Percentiles rank a stretch among this genome's conserved stretches.
These are phyloP conservation scores for Microvelia longipes DNA, from an alignment of 1,140 invertebrate species.

Conservation along the genomic window DNA sequence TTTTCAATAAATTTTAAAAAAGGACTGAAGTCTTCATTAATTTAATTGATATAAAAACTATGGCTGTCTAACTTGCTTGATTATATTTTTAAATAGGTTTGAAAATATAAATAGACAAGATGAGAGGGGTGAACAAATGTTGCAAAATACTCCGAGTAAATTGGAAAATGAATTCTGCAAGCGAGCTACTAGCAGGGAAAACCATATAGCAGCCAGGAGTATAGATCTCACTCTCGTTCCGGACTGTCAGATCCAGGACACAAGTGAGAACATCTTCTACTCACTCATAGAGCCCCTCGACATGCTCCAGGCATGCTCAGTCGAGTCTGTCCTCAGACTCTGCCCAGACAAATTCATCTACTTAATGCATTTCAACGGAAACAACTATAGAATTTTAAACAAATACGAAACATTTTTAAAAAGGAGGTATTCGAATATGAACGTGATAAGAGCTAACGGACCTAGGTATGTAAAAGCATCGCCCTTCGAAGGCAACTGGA, in stretches of 20 bases:
- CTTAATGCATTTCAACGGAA: not conserved
- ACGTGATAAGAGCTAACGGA: not conserved
- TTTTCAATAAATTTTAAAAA: too few relatives aligned
- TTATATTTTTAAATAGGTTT: too few relatives aligned
- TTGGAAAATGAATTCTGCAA: slow-evolving; percentile 4
- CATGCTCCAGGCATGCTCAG: slow-evolving; percentile 2
- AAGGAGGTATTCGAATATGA: slow-evolving; percentile 4
- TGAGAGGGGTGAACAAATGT: too few relatives aligned
- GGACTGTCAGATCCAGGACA: not conserved
- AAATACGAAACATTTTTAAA: slow-evolving; percentile 1
- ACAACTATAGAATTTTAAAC: not conserved
- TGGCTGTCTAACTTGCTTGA: too few relatives aligned
- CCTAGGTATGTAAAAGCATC: not conserved
- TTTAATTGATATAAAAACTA: too few relatives aligned
- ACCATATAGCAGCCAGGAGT: not conserved
- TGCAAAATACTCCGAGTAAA: too few relatives aligned
- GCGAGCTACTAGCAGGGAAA: not conserved
- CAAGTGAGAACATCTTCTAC: slow-evolving; percentile 5
- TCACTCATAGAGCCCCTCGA: not conserved
- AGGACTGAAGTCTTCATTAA: too few relatives aligned
- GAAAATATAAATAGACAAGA: too few relatives aligned
- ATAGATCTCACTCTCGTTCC: not conserved
- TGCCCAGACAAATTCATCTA: slow-evolving; percentile 2
- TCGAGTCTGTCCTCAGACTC: slow-evolving; percentile 5
- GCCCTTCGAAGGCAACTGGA: slow-evolving; percentile 5